Conservation (phyloP, 2,888 invertebrate genomes). For the Nomada goodeniana region DNA sequence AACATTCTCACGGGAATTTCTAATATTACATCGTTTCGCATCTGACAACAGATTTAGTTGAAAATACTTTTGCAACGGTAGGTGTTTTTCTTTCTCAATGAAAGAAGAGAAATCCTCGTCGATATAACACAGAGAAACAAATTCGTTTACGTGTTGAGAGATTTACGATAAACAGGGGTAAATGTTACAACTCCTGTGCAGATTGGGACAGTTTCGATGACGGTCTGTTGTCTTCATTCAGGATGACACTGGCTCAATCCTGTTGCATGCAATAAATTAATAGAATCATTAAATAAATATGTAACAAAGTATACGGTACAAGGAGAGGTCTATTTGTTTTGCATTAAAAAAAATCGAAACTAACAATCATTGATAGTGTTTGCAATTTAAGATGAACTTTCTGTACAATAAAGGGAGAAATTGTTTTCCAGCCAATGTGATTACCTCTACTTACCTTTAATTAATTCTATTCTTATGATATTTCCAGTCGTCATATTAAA, state of each 20-base stretch:
- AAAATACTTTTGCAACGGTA: conserved; percentile 3
- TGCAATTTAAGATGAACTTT: background rate
- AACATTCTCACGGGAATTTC: background rate
- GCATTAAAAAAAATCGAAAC: background rate
- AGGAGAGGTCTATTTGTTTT: conserved; percentile 1
- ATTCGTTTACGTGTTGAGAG: conserved; percentile 6
- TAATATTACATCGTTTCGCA: background rate
- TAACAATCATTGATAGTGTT: background rate
- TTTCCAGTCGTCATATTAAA: background rate
- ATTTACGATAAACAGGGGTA: background rate
- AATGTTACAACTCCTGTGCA: conserved; percentile 30
- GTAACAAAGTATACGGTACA: background rate
- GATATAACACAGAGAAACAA: background rate
- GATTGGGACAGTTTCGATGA: conserved; percentile 55
- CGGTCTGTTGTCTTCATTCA: conserved; percentile 68
- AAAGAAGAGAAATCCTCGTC: conserved; percentile 15
- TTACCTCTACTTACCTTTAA: background rate
- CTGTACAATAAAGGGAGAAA: background rate
- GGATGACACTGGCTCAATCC: conserved; percentile 77
- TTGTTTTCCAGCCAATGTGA: background rate
- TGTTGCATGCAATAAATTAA: conserved; percentile 83
- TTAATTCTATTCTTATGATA: background rate
- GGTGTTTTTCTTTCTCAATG: background rate
- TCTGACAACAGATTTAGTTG: conserved; percentile 15
- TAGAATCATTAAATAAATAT: conserved; percentile 54